Percentiles rank a stretch among this genome's conserved stretches.
Evolutionary conservation across 2,888 invertebrate species (phyloP).

Genomic region (Dynastes hyllus): DNA sequence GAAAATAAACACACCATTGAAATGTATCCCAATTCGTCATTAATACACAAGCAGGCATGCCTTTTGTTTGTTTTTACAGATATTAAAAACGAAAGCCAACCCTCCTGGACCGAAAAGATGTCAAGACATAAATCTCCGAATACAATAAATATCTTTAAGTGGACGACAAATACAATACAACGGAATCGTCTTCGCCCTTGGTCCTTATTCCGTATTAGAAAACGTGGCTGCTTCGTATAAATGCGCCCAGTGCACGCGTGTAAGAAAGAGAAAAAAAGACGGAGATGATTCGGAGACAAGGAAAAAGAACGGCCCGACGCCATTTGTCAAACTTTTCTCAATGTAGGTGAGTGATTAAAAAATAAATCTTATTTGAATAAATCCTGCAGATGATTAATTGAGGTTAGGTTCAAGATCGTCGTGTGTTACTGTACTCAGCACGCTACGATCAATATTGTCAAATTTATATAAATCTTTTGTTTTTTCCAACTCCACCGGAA

Average conservation of each 20-base stretch:
- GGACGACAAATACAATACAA: conserved; percentile 67
- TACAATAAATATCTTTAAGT: conserved; percentile 67
- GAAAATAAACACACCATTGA: conserved; percentile 47
- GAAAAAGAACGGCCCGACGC: conserved; percentile 53
- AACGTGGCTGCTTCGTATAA: conserved; percentile 36
- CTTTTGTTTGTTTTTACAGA: conserved; percentile 60
- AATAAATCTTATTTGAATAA: conserved; percentile 65
- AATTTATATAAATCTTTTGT: conserved; percentile 53
- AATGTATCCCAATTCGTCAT: conserved; percentile 63
- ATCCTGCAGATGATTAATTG: conserved; percentile 61
- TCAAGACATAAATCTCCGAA: conserved; percentile 63
- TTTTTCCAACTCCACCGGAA: conserved; percentile 47
- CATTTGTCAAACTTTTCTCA: conserved; percentile 62
- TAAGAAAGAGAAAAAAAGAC: conserved; percentile 40
- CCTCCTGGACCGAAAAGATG: conserved; percentile 53
- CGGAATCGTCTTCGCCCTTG: conserved; percentile 51
- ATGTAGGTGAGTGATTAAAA: conserved; percentile 62
- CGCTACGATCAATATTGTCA: conserved; percentile 52
- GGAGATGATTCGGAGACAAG: conserved; percentile 40
- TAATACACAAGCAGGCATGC: conserved; percentile 59
- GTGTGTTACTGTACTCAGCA: conserved; percentile 60
- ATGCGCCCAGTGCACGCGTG: conserved; percentile 26
- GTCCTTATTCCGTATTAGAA: conserved; percentile 41
- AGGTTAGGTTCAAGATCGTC: conserved; percentile 60
- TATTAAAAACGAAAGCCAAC: conserved; percentile 60